phyloP scores from a whole-genome alignment of 2,888 invertebrate species.

The Tortricodes alternella region DNA sequence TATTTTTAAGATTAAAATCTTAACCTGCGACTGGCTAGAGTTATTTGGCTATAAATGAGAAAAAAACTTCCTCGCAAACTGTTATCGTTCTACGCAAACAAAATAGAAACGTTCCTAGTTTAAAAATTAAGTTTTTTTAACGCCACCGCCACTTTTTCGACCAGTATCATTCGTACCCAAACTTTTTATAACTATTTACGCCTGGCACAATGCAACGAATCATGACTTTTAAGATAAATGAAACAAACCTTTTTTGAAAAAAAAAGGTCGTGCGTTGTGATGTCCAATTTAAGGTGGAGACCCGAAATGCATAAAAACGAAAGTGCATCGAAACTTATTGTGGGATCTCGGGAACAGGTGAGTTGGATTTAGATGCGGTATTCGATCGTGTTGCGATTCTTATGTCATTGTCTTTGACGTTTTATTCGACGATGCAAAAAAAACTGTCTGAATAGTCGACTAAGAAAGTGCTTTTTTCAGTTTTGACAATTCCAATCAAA shows the following conservation, averaged over 20 bases:
- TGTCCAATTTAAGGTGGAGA: constrained; percentile 62
- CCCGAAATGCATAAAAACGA: constrained; percentile 65
- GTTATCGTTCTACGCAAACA: constrained; percentile 44
- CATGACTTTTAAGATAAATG: constrained; percentile 73
- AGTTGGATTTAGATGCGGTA: constrained; percentile 31
- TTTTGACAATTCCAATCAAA: too few species aligned
- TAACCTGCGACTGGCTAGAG: background rate
- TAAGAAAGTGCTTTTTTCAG: too few species aligned
- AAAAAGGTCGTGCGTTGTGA: constrained; percentile 56
- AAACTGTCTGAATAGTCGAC: too few species aligned
- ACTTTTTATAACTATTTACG: constrained; percentile 63
- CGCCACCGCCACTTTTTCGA: constrained; percentile 50
- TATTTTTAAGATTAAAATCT: constrained; percentile 19
- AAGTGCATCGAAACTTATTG: constrained; percentile 53
- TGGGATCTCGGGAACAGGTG: constrained; percentile 9
- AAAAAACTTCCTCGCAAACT: constrained; percentile 36
- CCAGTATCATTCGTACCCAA: constrained; percentile 43
- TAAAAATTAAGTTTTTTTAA: constrained; percentile 50
- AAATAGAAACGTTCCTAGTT: constrained; percentile 49
- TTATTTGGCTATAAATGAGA: constrained; percentile 13
- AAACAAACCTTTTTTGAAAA: constrained; percentile 54
- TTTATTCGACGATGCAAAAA: too few species aligned
- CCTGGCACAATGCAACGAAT: constrained; percentile 67
- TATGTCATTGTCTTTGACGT: too few species aligned
- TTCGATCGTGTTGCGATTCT: background rate